Evolutionary conservation across 2,797 vertebrate genomes (phyloP), one percentile per base, ranked within the genome.

Genomic region (Semotilus atromaculatus): DNA sequence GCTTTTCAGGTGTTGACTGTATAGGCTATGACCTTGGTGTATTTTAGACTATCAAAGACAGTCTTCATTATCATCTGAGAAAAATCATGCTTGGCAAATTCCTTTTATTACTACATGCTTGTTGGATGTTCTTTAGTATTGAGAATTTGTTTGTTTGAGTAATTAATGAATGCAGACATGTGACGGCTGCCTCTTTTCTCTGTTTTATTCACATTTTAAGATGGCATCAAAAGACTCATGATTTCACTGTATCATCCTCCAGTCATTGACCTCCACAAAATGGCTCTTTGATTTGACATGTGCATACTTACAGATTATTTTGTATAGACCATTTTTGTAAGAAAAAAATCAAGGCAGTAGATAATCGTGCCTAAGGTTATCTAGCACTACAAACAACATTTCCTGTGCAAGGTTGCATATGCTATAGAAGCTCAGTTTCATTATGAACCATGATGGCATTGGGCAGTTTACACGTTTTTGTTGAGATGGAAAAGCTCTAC

Each of bases 191-290:
- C 7, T 31, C 19, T 73, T 38, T 40, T 71, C 38, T 58, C 40
- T 72, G 51, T 67, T 62, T 82, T 29, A 36, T 80, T 68, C 48
- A 62, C 74, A 62, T 68, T 82, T 81, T 75, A 53, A 87, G 81
- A 76, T 68, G 75, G 66, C 82, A 86, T 85, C 74, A 80, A 88
- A 85, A 81, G 80, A 53, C 62, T 83, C 40, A 76, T 58, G 31
- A 29, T 58, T 73, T 58, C 75, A 81, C 70, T 43, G 48, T 85
- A 67, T 72, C 67, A 55, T 77, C 82, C 38, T 86, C 58, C 55
- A 88, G 80, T 85, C 83, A 83, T 84, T 86, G 88, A 87, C 87
- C 88, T 88, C 77, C 51, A 71, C 34, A 70, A 78, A 82, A 83
- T 58, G 58, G 31, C 74, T 66, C 38, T 85, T 80, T 83, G 82